Evolutionary conservation across 92 coral and sea anemone genomes (phyloP).

Genomic region (Blastomussa wellsi): DNA sequence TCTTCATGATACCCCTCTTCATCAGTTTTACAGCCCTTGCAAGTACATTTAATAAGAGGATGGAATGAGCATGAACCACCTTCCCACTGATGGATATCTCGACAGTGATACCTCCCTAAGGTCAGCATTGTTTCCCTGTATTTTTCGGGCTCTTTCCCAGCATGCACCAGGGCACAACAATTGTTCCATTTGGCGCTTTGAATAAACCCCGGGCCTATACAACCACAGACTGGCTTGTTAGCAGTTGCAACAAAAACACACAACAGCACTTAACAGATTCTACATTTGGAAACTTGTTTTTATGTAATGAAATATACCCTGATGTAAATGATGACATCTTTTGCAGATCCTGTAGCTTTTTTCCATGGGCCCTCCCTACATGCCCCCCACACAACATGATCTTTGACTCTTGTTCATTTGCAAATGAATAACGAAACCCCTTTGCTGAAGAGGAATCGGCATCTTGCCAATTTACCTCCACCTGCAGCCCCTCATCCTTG

Average conservation of each 20-base stretch:
- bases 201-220: constrained; percentile 51
- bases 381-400: constrained; percentile 43
- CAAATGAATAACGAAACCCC: constrained; percentile 30
- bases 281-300: constrained; percentile 30
- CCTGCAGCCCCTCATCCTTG: too few species aligned
- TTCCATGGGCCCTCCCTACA: constrained; percentile 56
- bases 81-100: constrained; percentile 57
- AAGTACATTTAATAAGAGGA: constrained; percentile 40
- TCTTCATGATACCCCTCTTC: constrained; percentile 37
- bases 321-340: constrained; percentile 23
- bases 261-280: constrained; percentile 53
- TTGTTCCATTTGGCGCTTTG: constrained; percentile 60
- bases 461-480: too few species aligned
- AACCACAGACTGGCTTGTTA: constrained; percentile 52
- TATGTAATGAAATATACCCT: constrained; percentile 31
- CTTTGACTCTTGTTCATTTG: constrained; percentile 21
- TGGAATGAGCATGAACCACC: constrained; percentile 49
- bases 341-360: constrained; percentile 42
- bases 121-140: constrained; percentile 50
- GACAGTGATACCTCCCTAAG: constrained; percentile 53
- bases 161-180: constrained; percentile 52
- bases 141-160: constrained; percentile 48
- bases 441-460: constrained; percentile 42
- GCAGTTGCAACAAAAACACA: constrained; percentile 23
- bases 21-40: constrained; percentile 41